Conservation (phyloP, 2,797 vertebrate genomes). For the Brachyrhaphis roseni region DNA sequence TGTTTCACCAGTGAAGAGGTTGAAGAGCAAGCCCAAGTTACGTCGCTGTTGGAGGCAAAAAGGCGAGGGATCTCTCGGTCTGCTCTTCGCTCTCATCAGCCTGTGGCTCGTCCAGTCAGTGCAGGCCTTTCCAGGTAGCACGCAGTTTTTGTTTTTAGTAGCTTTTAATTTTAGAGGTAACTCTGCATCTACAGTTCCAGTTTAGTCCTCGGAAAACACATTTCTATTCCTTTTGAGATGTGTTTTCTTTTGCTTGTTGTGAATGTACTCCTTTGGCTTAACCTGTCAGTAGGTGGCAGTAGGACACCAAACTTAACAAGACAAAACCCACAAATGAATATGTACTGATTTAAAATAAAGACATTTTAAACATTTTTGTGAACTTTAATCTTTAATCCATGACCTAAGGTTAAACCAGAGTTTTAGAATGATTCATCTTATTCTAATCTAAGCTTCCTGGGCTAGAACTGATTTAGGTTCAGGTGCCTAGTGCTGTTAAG, state of each 20-base stretch:
- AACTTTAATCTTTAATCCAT: background rate
- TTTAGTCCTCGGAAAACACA: background rate
- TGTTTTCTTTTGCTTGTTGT: background rate
- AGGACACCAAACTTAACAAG: background rate
- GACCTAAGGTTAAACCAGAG: background rate
- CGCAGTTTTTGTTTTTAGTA: background rate
- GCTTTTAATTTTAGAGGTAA: background rate
- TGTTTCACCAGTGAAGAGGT: constrained; percentile 76
- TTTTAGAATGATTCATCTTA: background rate
- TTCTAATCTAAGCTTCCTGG: background rate
- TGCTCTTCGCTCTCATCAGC: constrained; percentile 93
- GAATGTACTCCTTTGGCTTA: background rate
- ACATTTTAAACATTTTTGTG: background rate
- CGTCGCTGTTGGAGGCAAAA: constrained; percentile 87
- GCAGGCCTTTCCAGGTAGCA: constrained; percentile 88
- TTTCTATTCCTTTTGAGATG: background rate
- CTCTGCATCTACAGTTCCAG: background rate
- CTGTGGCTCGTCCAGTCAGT: constrained; percentile 92
- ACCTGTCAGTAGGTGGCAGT: background rate
- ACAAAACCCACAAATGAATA: too few species aligned
- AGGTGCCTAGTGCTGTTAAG: background rate
- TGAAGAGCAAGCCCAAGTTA: constrained; percentile 70
- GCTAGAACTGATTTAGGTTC: background rate
- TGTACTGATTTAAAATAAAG: background rate
- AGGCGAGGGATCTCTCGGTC: constrained; percentile 91